Base-by-base conservation (phyloP, 2,888 invertebrate genomes). In the Epirrhoe alternata region DNA sequence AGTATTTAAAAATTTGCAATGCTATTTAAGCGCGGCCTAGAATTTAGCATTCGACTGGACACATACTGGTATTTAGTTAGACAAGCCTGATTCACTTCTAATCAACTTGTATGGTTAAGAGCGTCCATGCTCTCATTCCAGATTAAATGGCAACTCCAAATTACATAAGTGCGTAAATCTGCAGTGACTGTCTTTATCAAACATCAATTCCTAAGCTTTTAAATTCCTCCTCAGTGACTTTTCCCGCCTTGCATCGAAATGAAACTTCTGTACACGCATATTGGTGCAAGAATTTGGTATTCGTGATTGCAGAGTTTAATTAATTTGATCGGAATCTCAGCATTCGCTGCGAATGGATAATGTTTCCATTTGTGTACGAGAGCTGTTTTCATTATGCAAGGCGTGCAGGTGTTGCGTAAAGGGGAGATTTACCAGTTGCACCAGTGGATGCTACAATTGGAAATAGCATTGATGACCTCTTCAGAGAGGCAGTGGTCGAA, bases 1-100 rank as follows among this genome's bases (percentile, higher is more conserved):
- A 61, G 68, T 69, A 74, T 80, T 82, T 81, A 79, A 80, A 81
- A 80, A 87, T 84, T 86, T 81, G 86, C 84, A 83, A 87, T 82
- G 85, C 87, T 77, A 73, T 81, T 80, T 72, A 76, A 77, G 79
- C 80, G 71, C 82, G 86, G 80, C 86, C 88, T 84, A 86, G 82
- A 89, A 86, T 83, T 78, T 79, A 63, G 78, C 78, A 85, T 82
- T 84, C 81, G 79, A 74, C 75, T 68, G 69, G 71, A 72, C 74
- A 75, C 78, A 68, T 75, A 73, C 72, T 80, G 70, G 72, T 72
- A 78, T 77, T 60, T 59, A 51, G 45, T 51, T 30, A n/a, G 24
- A 24, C 3, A 51, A n/a, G 30, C 33, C 50, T 61, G 17, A 55
- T 55, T 24, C 55, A 59, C 62, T 66, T 8, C n/a, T 49, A 49